Evolutionary conservation across 2,113 vertebrate genomes (phyloP).

Genomic region (Strix aluco): DNA sequence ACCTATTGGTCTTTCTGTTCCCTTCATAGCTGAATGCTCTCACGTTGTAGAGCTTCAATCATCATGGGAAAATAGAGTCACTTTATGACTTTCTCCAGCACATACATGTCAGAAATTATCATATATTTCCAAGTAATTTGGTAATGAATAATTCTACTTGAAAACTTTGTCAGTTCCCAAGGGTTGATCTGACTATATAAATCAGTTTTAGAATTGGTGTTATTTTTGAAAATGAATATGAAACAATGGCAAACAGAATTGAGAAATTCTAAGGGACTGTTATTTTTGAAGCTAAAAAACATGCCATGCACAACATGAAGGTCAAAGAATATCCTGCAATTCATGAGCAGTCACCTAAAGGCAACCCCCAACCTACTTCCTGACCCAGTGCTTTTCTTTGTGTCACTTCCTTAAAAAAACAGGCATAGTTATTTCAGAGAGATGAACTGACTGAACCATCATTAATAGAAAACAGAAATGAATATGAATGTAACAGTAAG

Average conservation of each 20-base stretch:
- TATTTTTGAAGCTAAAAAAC: not conserved
- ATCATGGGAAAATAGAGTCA: not conserved
- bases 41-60: not conserved
- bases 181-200: not conserved
- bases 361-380: not conserved
- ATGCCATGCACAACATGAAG: not conserved
- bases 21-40: not conserved
- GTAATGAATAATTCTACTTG: not conserved
- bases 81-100: not conserved
- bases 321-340: constrained; percentile 38
- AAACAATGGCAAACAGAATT: not conserved
- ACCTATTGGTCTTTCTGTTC: not conserved
- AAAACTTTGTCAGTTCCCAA: not conserved
- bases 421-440: not conserved
- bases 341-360: not conserved
- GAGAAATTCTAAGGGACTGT: not conserved
- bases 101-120: not conserved
- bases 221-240: not conserved
- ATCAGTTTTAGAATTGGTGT: not conserved
- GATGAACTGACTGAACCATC: not conserved
- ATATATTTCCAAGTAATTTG: not conserved
- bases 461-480: not conserved
- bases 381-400: not conserved
- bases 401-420: not conserved
- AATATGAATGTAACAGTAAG: not conserved